phyloP scores from a whole-genome alignment of 2,113 vertebrate genomes.

The Aspiorhynchus laticeps region DNA sequence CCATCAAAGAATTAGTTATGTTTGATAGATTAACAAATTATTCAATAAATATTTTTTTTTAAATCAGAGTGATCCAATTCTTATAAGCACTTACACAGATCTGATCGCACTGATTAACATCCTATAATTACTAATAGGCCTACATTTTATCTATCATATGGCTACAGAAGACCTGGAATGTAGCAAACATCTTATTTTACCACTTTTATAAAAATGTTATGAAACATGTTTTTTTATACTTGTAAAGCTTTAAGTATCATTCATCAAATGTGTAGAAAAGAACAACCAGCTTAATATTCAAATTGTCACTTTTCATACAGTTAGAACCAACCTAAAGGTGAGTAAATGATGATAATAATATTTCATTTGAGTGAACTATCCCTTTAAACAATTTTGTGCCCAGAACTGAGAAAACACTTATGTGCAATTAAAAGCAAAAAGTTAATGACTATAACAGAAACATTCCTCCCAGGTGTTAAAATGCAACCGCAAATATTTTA shows the following conservation, averaged over 20 bases:
- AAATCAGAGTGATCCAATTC: neutral
- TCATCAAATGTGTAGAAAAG: neutral
- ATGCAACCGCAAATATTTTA: slow-evolving; percentile 9
- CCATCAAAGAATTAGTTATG: neutral
- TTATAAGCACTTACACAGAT: neutral
- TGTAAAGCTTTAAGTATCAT: no score
- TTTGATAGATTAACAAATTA: neutral
- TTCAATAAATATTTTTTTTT: neutral
- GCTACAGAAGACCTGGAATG: neutral
- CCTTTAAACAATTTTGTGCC: neutral
- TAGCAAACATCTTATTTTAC: neutral
- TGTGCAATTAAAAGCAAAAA: neutral
- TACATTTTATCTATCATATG: neutral
- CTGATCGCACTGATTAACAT: neutral
- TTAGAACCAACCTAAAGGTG: neutral
- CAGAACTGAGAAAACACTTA: neutral
- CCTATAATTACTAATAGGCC: neutral
- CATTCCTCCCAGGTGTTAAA: slow-evolving; percentile 31
- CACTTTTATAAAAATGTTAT: neutral
- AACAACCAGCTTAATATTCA: neutral
- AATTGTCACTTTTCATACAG: neutral
- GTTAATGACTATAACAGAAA: neutral
- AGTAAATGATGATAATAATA: neutral
- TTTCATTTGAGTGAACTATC: neutral
- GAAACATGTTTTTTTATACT: neutral